Evolutionary conservation across 2,113 vertebrate genomes (phyloP).

Genomic region (Odontophorus gujanensis): DNA sequence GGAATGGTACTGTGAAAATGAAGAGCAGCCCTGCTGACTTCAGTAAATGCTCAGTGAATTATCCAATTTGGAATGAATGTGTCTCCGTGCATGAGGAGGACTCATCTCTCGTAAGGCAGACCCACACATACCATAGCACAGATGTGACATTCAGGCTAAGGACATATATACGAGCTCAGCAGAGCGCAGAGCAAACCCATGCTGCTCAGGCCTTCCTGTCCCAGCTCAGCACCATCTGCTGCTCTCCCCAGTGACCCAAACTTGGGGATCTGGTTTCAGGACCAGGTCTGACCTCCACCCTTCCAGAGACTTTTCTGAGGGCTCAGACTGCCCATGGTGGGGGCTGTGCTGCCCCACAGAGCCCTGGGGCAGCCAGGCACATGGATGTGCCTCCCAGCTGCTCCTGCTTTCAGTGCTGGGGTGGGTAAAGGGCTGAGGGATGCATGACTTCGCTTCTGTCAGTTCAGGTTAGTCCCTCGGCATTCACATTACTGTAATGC

Average conservation of each 20-base stretch:
- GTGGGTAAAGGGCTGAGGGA: not conserved
- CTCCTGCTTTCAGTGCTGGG: not conserved
- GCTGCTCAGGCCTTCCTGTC: not conserved
- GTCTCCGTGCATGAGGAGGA: not conserved
- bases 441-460: not conserved
- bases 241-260: not conserved
- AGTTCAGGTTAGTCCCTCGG: conserved; percentile 11
- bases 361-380: not conserved
- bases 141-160: not conserved
- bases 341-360: accelerated
- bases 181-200: accelerated
- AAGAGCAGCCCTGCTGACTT: not conserved
- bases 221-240: not conserved
- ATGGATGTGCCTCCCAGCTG: not conserved
- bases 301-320: not conserved
- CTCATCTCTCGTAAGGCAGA: not conserved
- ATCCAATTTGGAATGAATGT: not conserved
- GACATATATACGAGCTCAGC: accelerated
- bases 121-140: not conserved
- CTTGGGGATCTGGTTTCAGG: not conserved
- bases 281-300: not conserved
- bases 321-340: not conserved
- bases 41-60: not conserved
- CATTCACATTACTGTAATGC: conserved; percentile 42
- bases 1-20: not conserved